These are phyloP conservation scores for Atlantisia rogersi DNA, from an alignment of 2,113 vertebrate species.

Conservation along the genomic window DNA sequence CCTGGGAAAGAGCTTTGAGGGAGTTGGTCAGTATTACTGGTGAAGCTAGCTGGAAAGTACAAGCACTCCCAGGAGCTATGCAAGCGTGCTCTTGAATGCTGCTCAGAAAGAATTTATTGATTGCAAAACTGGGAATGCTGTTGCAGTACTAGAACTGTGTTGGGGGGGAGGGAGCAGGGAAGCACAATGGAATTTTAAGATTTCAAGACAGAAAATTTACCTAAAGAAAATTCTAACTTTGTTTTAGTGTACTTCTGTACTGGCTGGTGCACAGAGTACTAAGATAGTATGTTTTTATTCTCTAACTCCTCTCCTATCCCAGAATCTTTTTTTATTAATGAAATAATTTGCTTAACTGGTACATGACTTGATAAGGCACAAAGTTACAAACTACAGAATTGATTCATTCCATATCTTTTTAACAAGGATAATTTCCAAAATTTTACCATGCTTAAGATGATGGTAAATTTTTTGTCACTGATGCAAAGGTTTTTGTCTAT, in stretches of 20 bases:
- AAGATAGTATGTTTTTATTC: neutral
- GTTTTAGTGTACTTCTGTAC: neutral
- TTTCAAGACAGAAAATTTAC: neutral
- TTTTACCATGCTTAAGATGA: neutral
- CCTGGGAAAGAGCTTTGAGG: neutral
- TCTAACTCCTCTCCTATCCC: neutral
- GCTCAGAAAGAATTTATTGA: neutral
- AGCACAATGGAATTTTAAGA: neutral
- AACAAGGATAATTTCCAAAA: neutral
- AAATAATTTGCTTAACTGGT: neutral
- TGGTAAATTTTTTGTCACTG: neutral
- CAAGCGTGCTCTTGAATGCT: neutral
- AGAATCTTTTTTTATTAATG: neutral
- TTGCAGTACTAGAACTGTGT: neutral
- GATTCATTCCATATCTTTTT: neutral
- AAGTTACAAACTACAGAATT: neutral
- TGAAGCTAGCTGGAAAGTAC: neutral
- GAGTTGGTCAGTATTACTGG: neutral
- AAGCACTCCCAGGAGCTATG: neutral
- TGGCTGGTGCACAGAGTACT: neutral
- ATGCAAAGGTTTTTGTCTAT: neutral
- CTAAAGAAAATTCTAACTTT: neutral
- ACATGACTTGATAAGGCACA: neutral
- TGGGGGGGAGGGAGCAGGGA: neutral
- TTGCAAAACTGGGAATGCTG: neutral